phyloP scores from a whole-genome alignment of 2,888 invertebrate species.

The Pyrochroa serraticornis region DNA sequence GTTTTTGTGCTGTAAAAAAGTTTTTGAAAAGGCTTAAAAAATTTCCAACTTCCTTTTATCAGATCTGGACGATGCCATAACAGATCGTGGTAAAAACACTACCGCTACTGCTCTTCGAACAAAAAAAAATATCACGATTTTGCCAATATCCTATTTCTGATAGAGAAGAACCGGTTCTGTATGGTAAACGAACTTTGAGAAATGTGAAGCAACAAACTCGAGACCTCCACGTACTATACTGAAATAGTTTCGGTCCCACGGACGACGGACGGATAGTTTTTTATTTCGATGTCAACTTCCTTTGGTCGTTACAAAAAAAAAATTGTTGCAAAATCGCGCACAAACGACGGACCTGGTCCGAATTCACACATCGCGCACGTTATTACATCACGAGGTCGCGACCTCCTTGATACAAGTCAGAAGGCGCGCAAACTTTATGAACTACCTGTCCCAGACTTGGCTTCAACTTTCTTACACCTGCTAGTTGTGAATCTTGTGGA shows the following conservation, averaged over 20 bases:
- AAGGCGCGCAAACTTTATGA: slow-evolving; percentile 25
- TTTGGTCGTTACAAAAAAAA: background rate
- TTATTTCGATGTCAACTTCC: background rate
- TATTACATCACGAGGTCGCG: slow-evolving; percentile 22
- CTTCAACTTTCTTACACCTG: slow-evolving; percentile 30
- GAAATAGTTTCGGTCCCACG: slow-evolving; percentile 10
- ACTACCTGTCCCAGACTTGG: slow-evolving; percentile 34
- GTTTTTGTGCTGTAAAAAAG: no score
- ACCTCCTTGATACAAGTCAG: slow-evolving; percentile 26
- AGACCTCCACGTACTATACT: slow-evolving; percentile 6
- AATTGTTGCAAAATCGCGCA: slow-evolving; percentile 6
- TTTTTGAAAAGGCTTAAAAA: no score
- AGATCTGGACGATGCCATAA: no score
- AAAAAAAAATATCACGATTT: background rate
- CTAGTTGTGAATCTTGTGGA: slow-evolving; percentile 19
- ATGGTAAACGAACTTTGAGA: slow-evolving; percentile 25
- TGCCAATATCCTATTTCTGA: slow-evolving; percentile 19
- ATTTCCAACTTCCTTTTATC: no score
- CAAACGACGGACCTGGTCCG: slow-evolving; percentile 6
- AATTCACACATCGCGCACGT: background rate
- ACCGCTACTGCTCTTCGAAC: no score
- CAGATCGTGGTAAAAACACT: background rate
- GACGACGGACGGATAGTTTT: background rate
- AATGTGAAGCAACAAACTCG: slow-evolving; percentile 18
- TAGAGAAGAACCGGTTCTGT: slow-evolving; percentile 20